Conservation (phyloP, 2,797 vertebrate species). For the Ambastaia sidthimunki region DNA sequence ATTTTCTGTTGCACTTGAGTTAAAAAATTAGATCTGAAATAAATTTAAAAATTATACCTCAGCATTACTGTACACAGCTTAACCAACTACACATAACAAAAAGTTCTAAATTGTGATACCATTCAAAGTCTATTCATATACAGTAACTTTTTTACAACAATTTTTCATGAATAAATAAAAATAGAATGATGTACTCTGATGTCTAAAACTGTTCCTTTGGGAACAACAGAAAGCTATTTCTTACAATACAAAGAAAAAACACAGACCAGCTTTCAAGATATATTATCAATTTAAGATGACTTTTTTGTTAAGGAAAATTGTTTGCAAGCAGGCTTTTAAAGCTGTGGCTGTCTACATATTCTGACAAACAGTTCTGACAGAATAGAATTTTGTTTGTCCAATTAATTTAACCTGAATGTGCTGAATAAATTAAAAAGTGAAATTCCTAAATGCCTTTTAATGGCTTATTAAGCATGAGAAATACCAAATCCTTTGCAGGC, state of each 20-base stretch:
- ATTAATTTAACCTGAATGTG: conserved; percentile 7
- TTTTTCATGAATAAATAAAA: conserved; percentile 85
- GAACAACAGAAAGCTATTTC: conserved; percentile 79
- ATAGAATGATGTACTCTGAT: conserved; percentile 82
- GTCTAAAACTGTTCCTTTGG: conserved; percentile 77
- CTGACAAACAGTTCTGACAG: neutral
- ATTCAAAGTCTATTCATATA: conserved; percentile 83
- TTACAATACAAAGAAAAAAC: conserved; percentile 80
- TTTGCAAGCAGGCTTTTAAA: conserved; percentile 69
- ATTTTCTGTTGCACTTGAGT: conserved; percentile 78
- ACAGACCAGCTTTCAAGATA: conserved; percentile 82
- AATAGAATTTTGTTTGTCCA: neutral
- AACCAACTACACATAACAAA: conserved; percentile 86
- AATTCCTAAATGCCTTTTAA: conserved; percentile 29
- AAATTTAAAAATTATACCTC: conserved; percentile 82
- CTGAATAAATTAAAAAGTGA: conserved; percentile 21
- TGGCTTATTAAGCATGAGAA: conserved; percentile 3
- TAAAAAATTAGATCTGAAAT: conserved; percentile 85
- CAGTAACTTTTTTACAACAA: conserved; percentile 81
- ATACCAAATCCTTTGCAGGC: conserved; percentile 14
- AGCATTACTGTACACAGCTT: conserved; percentile 83
- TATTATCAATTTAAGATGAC: conserved; percentile 80
- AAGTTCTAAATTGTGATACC: conserved; percentile 78
- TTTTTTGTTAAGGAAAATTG: conserved; percentile 73
- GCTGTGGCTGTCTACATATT: conserved; percentile 79